Percentiles rank a stretch among this genome's conserved stretches.
phyloP scores from a whole-genome alignment of 2,888 invertebrate species.

The Oligia strigilis region DNA sequence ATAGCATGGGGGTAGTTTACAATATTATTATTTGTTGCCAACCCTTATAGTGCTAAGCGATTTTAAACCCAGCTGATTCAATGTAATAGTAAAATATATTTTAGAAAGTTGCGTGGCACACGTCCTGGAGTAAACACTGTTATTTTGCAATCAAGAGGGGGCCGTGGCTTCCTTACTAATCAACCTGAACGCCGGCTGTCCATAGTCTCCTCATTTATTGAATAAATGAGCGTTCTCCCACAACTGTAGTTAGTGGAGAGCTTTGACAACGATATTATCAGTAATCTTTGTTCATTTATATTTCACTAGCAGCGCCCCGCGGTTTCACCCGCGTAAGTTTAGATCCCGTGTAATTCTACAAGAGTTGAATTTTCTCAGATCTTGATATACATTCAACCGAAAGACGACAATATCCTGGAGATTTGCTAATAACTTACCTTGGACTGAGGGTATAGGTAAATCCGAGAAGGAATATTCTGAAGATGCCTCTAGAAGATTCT shows the following conservation, averaged over 20 bases:
- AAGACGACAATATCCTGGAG: background rate
- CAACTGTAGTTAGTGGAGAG: background rate
- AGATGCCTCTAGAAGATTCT: background rate
- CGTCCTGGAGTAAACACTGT: background rate
- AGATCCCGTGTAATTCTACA: background rate
- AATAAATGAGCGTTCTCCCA: slow-evolving; percentile 1
- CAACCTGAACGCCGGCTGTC: background rate
- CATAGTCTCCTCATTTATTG: background rate
- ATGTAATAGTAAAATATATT: slow-evolving; percentile 6
- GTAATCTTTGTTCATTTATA: background rate
- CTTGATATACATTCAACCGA: background rate
- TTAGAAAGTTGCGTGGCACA: background rate
- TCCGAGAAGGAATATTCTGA: background rate
- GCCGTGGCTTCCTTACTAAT: background rate
- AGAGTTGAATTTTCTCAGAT: background rate
- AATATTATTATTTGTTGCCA: background rate
- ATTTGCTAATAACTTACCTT: background rate
- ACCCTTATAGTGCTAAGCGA: background rate
- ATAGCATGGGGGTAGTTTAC: background rate
- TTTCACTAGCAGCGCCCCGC: background rate
- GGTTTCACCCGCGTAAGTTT: no score
- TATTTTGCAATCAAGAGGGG: slow-evolving; percentile 9
- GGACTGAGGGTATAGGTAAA: background rate
- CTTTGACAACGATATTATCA: background rate
- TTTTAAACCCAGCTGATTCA: background rate